phyloP scores from a whole-genome alignment of 2,113 vertebrate species.

The Paralichthys olivaceus region DNA sequence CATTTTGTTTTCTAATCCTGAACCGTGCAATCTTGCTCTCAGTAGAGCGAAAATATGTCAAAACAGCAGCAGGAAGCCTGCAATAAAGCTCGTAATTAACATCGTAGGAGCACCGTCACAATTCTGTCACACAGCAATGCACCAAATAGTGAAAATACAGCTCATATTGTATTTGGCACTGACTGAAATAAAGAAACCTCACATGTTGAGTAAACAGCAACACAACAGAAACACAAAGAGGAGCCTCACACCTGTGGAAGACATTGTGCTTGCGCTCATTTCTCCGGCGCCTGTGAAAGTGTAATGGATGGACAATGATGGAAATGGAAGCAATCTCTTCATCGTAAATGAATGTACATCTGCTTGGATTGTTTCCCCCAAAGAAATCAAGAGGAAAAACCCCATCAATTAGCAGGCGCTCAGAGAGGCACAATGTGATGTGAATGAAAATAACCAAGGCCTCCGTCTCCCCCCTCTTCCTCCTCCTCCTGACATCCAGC shows the following conservation, averaged over 20 bases:
- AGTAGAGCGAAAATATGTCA: conserved; percentile 47
- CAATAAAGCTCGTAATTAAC: conserved; percentile 56
- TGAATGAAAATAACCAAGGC: conserved; percentile 72
- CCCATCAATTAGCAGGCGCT: conserved; percentile 68
- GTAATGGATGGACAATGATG: conserved; percentile 70
- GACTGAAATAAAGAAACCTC: conserved; percentile 49
- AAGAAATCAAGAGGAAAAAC: conserved; percentile 73
- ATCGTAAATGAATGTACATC: conserved; percentile 75
- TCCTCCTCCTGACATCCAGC: conserved; percentile 39
- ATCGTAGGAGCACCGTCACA: conserved; percentile 12
- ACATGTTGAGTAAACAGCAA: conserved; percentile 52
- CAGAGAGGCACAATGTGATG: conserved; percentile 62
- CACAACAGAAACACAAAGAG: conserved; percentile 43
- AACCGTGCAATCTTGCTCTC: conserved; percentile 18
- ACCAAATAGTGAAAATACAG: conserved; percentile 15
- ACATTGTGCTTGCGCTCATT: conserved; percentile 28
- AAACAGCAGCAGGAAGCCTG: conserved; percentile 45
- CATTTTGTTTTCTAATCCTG: conserved; percentile 33
- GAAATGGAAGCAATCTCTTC: conserved; percentile 72
- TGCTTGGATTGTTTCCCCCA: conserved; percentile 73
- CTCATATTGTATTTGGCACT: conserved; percentile 40
- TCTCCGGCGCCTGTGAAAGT: conserved; percentile 34
- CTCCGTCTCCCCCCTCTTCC: neutral
- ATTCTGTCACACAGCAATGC: conserved; percentile 23
- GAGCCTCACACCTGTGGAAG: conserved; percentile 45